Evolutionary conservation across 1,140 invertebrate species (phyloP).

Genomic region (Cyclargus thomasi): DNA sequence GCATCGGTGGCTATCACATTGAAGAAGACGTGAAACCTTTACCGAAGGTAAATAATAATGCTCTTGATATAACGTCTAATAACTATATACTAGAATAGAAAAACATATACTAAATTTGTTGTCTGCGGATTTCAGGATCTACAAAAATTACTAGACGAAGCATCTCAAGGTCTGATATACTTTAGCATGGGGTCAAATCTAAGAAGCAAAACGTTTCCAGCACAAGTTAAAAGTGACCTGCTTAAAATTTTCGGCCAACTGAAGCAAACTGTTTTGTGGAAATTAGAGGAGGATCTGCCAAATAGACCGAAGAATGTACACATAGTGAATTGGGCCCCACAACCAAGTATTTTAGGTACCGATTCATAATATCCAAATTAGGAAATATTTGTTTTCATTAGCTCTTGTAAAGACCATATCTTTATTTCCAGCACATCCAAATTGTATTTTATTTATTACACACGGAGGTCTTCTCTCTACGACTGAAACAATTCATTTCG

Average conservation of each 20-base stretch:
- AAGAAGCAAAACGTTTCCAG: slow-evolving; percentile 24
- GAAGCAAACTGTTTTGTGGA: slow-evolving; percentile 36
- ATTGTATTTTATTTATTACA: slow-evolving; percentile 78
- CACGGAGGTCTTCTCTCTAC: slow-evolving; percentile 80
- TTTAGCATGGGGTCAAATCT: slow-evolving; percentile 31
- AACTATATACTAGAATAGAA: no score
- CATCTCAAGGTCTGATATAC: slow-evolving; percentile 25
- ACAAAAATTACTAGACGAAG: slow-evolving; percentile 22
- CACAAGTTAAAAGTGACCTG: slow-evolving; percentile 15
- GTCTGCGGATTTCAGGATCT: slow-evolving; percentile 15
- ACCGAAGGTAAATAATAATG: slow-evolving; percentile 31
- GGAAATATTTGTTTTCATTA: background rate
- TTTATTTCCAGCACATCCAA: slow-evolving; percentile 73
- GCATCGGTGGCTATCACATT: slow-evolving; percentile 39
- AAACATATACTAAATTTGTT: background rate
- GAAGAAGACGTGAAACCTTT: slow-evolving; percentile 26
- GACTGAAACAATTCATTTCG: slow-evolving; percentile 79
- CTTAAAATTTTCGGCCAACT: slow-evolving; percentile 23
- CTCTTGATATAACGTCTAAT: background rate
- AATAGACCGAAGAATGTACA: slow-evolving; percentile 30
- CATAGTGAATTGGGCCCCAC: slow-evolving; percentile 34
- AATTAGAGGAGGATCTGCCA: slow-evolving; percentile 30
- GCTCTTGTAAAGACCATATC: background rate
- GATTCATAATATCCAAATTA: background rate
- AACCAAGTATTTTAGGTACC: slow-evolving; percentile 35